A percentile compares a stretch with the other conserved stretches of the same genome.
phyloP scores from a whole-genome alignment of 2,113 vertebrate genomes.

The Syrmaticus mikado region DNA sequence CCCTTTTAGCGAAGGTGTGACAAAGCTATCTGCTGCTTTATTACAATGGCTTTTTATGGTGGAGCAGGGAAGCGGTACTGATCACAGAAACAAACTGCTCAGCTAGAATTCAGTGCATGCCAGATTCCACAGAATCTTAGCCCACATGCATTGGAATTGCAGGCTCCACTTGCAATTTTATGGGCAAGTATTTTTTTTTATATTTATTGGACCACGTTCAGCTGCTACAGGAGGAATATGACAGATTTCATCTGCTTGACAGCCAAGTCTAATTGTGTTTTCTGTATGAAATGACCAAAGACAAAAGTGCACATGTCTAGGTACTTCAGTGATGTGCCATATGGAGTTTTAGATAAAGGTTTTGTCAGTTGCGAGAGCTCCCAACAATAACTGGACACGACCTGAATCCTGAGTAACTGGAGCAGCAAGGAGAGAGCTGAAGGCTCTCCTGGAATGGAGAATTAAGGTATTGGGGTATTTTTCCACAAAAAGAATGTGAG shows the following conservation, averaged over 20 bases:
- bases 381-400: slow-evolving; percentile 29
- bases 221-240: slow-evolving; percentile 65
- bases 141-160: slow-evolving; percentile 6
- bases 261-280: slow-evolving; percentile 79
- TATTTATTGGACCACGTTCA: slow-evolving; percentile 71
- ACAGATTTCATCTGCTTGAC: slow-evolving; percentile 77
- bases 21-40: slow-evolving; percentile 72
- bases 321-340: slow-evolving; percentile 53
- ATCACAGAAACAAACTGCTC: slow-evolving; percentile 65
- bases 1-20: slow-evolving; percentile 49
- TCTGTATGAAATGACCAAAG: slow-evolving; percentile 70
- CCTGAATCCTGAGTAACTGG: slow-evolving; percentile 31
- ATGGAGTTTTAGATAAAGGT: slow-evolving; percentile 66
- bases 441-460: slow-evolving; percentile 13
- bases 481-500: neutral
- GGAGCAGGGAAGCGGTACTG: slow-evolving; percentile 58
- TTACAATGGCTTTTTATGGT: neutral
- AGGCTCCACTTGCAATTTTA: slow-evolving; percentile 63
- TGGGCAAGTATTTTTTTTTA: slow-evolving; percentile 55
- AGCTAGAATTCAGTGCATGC: slow-evolving; percentile 40
- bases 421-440: slow-evolving; percentile 21
- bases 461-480: slow-evolving; percentile 28
- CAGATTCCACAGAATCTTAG: slow-evolving; percentile 62
- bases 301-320: slow-evolving; percentile 63
- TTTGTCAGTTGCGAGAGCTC: slow-evolving; percentile 32